Percentiles rank a stretch among this genome's conserved stretches.
These are phyloP conservation scores for Dromius quadrimaculatus DNA, from an alignment of 2,888 invertebrate genomes.

Conservation along the genomic window DNA sequence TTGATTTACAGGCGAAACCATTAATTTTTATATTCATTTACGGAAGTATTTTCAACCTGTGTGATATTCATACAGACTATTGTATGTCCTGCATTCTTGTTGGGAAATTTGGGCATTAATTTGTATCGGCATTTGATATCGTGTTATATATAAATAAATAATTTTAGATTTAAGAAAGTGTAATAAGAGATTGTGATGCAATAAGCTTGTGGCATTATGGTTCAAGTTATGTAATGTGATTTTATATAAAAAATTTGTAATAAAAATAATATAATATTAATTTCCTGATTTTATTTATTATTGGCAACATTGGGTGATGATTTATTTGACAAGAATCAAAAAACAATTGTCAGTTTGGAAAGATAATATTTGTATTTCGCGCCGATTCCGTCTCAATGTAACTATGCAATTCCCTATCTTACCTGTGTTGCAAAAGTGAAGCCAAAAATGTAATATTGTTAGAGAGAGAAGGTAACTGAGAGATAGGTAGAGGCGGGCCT, in stretches of 20 bases:
- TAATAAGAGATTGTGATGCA: constrained; percentile 33
- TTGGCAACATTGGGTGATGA: too few species aligned
- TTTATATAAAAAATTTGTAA: constrained; percentile 25
- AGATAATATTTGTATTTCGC: too few species aligned
- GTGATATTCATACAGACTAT: constrained; percentile 44
- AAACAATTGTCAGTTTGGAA: too few species aligned
- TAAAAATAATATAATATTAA: not conserved
- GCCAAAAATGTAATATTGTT: too few species aligned
- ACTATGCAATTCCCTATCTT: too few species aligned
- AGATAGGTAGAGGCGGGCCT: too few species aligned
- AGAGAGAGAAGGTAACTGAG: too few species aligned
- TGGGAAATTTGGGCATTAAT: constrained; percentile 34
- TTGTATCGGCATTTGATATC: constrained; percentile 13
- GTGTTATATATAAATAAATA: constrained; percentile 17
- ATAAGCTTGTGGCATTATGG: constrained; percentile 37
- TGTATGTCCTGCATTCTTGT: constrained; percentile 24
- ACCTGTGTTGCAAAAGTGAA: too few species aligned
- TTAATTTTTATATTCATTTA: constrained; percentile 62
- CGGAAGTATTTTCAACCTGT: constrained; percentile 41
- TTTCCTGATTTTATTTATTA: not conserved
- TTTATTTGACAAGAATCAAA: too few species aligned
- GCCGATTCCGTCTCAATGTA: too few species aligned
- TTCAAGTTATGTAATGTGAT: constrained; percentile 29
- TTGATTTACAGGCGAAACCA: constrained; percentile 82
- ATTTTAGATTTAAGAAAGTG: constrained; percentile 9